Evolutionary conservation across 2,797 vertebrate species (phyloP).

Genomic region (Melanotaenia maccullochi): DNA sequence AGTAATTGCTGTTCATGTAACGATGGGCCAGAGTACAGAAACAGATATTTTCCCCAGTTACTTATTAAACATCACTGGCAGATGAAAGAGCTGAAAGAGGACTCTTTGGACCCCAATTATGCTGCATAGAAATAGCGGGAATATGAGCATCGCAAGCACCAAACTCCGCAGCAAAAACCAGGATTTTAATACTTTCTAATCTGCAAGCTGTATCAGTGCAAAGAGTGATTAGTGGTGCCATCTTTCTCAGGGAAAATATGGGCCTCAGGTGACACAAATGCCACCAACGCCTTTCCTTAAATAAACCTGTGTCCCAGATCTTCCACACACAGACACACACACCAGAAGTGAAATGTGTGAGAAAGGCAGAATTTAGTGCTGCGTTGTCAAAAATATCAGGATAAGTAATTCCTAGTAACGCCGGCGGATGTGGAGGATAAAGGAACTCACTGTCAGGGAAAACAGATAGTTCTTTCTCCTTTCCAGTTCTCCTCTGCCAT

Average conservation of each 20-base stretch:
- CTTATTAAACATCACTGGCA: background rate
- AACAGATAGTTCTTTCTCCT: constrained; percentile 64
- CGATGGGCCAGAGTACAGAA: background rate
- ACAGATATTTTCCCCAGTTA: constrained; percentile 5
- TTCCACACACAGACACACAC: constrained; percentile 31
- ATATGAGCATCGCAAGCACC: constrained; percentile 14
- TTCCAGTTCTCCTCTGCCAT: constrained; percentile 53
- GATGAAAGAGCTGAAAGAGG: constrained; percentile 6
- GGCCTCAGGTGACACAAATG: constrained; percentile 76
- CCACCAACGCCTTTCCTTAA: constrained; percentile 80
- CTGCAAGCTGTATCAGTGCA: constrained; percentile 57
- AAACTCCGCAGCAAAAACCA: constrained; percentile 37
- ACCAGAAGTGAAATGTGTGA: constrained; percentile 57
- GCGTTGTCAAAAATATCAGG: constrained; percentile 76
- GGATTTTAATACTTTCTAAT: constrained; percentile 52
- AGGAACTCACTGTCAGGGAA: constrained; percentile 63
- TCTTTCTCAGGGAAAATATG: constrained; percentile 60
- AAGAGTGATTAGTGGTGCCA: constrained; percentile 64
- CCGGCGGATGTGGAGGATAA: constrained; percentile 72
- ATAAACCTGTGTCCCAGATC: constrained; percentile 77
- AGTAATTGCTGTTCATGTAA: constrained; percentile 15
- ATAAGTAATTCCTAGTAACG: constrained; percentile 75
- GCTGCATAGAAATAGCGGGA: constrained; percentile 12
- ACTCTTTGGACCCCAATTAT: constrained; percentile 1
- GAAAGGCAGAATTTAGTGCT: constrained; percentile 76